Percentiles rank a stretch among this genome's conserved stretches.
Evolutionary conservation across 1,140 invertebrate species (phyloP).

Genomic region (Drosophila sulfurigaster): DNA sequence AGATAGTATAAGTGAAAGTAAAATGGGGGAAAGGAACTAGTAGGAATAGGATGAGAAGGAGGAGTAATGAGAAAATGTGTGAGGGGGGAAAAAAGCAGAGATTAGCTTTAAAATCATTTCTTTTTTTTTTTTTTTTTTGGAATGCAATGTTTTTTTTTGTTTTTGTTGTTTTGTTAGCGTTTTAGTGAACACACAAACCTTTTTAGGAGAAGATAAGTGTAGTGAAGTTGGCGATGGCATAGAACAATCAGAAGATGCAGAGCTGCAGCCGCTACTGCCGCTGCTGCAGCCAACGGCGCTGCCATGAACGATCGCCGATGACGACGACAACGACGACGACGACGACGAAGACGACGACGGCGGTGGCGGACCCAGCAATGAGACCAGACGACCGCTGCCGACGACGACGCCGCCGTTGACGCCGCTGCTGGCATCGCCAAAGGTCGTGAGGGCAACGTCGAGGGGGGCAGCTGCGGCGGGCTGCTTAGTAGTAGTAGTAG

Average conservation of each 20-base stretch:
- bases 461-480: slow-evolving; percentile 56
- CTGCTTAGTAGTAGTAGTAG: slow-evolving; percentile 80
- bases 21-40: not conserved
- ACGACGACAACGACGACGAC: slow-evolving; percentile 1
- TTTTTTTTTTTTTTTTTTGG: slow-evolving; percentile 1
- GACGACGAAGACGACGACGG: slow-evolving; percentile 19
- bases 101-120: slow-evolving; percentile 39
- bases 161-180: slow-evolving; percentile 47
- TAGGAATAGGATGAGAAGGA: not conserved
- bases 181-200: slow-evolving; percentile 85
- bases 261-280: slow-evolving; percentile 82
- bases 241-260: slow-evolving; percentile 85
- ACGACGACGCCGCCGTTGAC: slow-evolving; percentile 4
- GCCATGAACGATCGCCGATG: slow-evolving; percentile 24
- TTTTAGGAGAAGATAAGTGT: slow-evolving; percentile 85
- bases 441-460: slow-evolving; percentile 25
- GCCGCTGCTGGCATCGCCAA: slow-evolving; percentile 22
- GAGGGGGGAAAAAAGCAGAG: slow-evolving; percentile 47
- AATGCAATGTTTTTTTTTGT: slow-evolving; percentile 51
- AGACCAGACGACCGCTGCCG: slow-evolving; percentile 37
- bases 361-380: slow-evolving; percentile 51
- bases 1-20: slow-evolving; percentile 12
- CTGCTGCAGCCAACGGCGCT: slow-evolving; percentile 62
- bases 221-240: slow-evolving; percentile 85
- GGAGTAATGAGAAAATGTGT: slow-evolving; percentile 27